Conservation (phyloP, 2,797 vertebrate genomes). For the Epinephelus malabaricus region DNA sequence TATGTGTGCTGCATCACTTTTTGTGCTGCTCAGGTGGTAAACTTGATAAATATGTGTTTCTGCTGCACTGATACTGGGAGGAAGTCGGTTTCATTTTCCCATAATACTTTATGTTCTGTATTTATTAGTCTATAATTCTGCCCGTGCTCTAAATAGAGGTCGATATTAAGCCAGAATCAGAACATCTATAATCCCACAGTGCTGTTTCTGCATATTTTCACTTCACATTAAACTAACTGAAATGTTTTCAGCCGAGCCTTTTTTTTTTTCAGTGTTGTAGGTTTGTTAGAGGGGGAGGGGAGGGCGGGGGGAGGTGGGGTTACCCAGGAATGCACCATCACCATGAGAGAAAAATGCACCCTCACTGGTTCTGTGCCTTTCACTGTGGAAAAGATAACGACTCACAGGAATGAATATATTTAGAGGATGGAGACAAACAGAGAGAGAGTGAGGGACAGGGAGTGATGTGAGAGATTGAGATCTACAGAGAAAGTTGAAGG, state of each 20-base stretch:
- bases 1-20: not conserved
- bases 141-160: not conserved
- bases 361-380: constrained; percentile 70
- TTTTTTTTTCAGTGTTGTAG: not conserved
- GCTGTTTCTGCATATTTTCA: not conserved
- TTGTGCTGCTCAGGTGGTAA: constrained; percentile 7
- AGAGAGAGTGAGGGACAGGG: not conserved
- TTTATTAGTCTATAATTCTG: not conserved
- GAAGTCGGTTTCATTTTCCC: not conserved
- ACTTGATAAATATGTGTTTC: not conserved
- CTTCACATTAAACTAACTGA: not conserved
- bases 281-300: constrained; percentile 23
- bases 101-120: not conserved
- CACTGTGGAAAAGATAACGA: constrained; percentile 35
- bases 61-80: not conserved
- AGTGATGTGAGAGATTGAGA: not conserved
- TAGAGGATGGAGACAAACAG: constrained; percentile 5
- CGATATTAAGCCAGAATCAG: not conserved
- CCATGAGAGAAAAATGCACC: constrained; percentile 62
- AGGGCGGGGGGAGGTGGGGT: constrained; percentile 47
- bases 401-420: constrained; percentile 38
- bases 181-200: not conserved
- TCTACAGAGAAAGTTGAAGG: constrained; percentile 20
- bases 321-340: constrained; percentile 63
- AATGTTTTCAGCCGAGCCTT: constrained; percentile 9